Evolutionary conservation across 1,140 invertebrate species (phyloP).

Genomic region (Micrasema longulum): DNA sequence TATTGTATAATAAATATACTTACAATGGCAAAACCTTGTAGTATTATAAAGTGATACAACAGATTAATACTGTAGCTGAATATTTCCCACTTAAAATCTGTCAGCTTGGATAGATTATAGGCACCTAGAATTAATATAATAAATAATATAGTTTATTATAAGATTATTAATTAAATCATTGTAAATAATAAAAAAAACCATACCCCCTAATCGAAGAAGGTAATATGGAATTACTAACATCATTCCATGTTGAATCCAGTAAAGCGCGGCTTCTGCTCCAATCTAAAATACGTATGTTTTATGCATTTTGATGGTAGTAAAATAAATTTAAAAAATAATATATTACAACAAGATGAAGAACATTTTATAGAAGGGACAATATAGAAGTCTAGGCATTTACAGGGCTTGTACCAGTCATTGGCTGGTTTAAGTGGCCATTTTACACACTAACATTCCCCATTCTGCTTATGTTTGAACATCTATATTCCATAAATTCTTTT

Average conservation of each 20-base stretch:
- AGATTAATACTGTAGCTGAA: constrained; percentile 86
- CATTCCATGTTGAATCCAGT: constrained; percentile 93
- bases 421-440: no score
- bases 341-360: no score
- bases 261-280: constrained; percentile 89
- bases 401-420: no score
- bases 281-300: no score
- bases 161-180: background rate
- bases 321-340: no score
- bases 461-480: no score
- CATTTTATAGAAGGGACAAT: no score
- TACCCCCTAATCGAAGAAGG: constrained; percentile 86
- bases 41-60: constrained; percentile 87
- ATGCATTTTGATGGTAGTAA: constrained; percentile 29
- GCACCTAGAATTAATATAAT: constrained; percentile 72
- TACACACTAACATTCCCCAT: no score
- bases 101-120: constrained; percentile 85
- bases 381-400: no score
- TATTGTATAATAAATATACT: constrained; percentile 61
- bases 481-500: no score
- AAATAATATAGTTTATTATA: background rate
- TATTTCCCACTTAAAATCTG: constrained; percentile 86
- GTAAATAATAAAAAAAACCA: background rate
- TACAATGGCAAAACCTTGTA: constrained; percentile 88
- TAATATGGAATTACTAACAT: constrained; percentile 95